Evolutionary conservation across 1,140 invertebrate species (phyloP).

Genomic region (Leptopilina clavipes): DNA sequence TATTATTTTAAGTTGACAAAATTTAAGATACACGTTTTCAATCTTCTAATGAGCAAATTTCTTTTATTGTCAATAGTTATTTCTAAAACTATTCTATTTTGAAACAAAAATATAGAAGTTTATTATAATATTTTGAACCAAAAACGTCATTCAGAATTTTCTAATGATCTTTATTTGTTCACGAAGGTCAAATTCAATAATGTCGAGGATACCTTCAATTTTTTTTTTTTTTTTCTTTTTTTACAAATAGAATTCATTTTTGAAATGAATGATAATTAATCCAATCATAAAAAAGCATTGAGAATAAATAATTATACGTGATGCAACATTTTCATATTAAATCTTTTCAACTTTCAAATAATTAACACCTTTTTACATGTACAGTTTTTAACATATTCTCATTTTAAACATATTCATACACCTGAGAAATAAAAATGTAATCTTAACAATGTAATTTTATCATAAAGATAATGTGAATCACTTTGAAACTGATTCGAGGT

Average conservation of each 20-base stretch:
- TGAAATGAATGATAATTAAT: conserved; percentile 4
- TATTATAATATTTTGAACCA: too few relatives aligned
- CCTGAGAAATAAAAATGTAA: not conserved
- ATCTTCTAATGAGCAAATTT: too few relatives aligned
- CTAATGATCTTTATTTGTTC: conserved; percentile 14
- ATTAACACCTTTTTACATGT: not conserved
- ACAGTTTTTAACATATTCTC: too few relatives aligned
- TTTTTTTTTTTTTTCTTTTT: too few relatives aligned
- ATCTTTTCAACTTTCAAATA: not conserved
- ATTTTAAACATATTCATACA: not conserved
- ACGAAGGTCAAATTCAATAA: conserved; percentile 29
- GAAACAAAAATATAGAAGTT: too few relatives aligned
- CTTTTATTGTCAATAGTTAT: too few relatives aligned
- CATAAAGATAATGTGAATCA: conserved; percentile 1
- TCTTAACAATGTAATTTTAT: conserved; percentile 7
- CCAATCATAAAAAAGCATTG: not conserved
- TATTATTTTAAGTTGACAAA: not conserved
- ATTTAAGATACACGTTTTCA: too few relatives aligned
- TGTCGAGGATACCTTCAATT: conserved; percentile 14
- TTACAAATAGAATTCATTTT: conserved; percentile 4
- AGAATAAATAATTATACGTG: not conserved
- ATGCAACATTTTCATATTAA: not conserved
- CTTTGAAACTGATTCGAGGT: not conserved
- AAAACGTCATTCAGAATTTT: not conserved
- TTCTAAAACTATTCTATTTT: too few relatives aligned